Percentiles rank a stretch among this genome's conserved stretches.
phyloP scores from a whole-genome alignment of 2,113 vertebrate genomes.

The Dasyornis broadbenti region DNA sequence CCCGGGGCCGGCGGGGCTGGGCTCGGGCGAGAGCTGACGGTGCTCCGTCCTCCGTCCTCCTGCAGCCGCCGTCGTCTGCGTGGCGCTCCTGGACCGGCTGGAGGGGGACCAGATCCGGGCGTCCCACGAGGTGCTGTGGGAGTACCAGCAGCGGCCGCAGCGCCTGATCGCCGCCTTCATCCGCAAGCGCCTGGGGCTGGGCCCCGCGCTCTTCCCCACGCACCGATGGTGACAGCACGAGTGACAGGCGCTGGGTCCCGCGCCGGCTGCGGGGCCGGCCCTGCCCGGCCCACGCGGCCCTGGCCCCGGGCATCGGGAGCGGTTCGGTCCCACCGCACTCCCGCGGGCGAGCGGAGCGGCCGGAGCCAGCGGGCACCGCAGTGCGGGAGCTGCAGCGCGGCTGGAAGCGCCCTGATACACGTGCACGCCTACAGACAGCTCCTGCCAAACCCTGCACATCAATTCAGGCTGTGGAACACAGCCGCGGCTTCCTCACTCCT shows the following conservation, averaged over 20 bases:
- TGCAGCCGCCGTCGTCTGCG: conserved; percentile 86
- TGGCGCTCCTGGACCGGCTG: conserved; percentile 81
- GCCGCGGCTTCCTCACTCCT: not conserved
- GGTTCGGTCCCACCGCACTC: no score
- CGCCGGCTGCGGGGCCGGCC: not conserved
- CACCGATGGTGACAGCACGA: not conserved
- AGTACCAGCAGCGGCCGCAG: conserved; percentile 83
- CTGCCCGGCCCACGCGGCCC: no score
- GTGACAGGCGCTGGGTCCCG: not conserved
- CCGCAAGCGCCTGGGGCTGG: conserved; percentile 74
- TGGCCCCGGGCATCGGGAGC: no score
- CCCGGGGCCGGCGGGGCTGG: not conserved
- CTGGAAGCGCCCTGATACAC: not conserved
- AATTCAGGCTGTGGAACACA: fast-evolving
- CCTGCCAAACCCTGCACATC: fast-evolving
- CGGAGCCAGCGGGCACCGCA: fast-evolving
- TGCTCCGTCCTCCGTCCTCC: not conserved
- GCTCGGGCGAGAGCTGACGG: not conserved
- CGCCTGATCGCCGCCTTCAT: conserved; percentile 81
- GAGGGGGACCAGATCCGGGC: conserved; percentile 85
- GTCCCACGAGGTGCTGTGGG: conserved; percentile 75
- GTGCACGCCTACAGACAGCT: not conserved
- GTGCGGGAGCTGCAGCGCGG: not conserved
- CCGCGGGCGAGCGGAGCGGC: no score
- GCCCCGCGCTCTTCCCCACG: not conserved